phyloP scores from a whole-genome alignment of 2,888 invertebrate genomes.

The Ormyrus pomaceus region DNA sequence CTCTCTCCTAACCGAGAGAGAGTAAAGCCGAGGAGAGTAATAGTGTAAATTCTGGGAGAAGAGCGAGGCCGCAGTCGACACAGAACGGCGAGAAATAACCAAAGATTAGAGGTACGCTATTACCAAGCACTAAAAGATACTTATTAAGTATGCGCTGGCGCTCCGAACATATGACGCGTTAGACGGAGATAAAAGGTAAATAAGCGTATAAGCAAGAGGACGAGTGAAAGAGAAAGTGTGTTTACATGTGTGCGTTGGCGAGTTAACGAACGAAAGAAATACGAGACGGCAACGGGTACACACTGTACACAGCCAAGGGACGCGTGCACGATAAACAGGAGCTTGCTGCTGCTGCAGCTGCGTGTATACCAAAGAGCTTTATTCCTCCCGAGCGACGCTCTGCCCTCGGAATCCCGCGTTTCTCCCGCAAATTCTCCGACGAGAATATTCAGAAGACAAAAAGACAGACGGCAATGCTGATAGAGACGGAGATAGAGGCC shows the following conservation, averaged over 20 bases:
- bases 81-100: background rate
- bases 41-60: background rate
- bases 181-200: background rate
- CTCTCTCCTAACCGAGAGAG: background rate
- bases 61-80: background rate
- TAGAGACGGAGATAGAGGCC: too few relatives aligned
- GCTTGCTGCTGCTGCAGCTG: background rate
- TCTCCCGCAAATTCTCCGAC: background rate
- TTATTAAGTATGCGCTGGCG: background rate
- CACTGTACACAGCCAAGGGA: too few relatives aligned
- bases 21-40: background rate
- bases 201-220: background rate
- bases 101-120: background rate
- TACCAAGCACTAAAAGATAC: background rate
- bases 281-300: background rate
- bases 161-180: too few relatives aligned
- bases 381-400: too few relatives aligned
- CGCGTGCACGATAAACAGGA: slow-evolving; percentile 11
- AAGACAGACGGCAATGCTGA: too few relatives aligned
- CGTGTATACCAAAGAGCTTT: too few relatives aligned
- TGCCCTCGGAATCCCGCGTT: background rate
- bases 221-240: slow-evolving; percentile 13
- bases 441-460: too few relatives aligned
- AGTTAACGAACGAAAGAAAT: background rate
- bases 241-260: background rate